A percentile compares a stretch with the other conserved stretches of the same genome.
These are phyloP conservation scores for Hippocampus abdominalis DNA, from an alignment of 2,113 vertebrate genomes.

Conservation along the genomic window DNA sequence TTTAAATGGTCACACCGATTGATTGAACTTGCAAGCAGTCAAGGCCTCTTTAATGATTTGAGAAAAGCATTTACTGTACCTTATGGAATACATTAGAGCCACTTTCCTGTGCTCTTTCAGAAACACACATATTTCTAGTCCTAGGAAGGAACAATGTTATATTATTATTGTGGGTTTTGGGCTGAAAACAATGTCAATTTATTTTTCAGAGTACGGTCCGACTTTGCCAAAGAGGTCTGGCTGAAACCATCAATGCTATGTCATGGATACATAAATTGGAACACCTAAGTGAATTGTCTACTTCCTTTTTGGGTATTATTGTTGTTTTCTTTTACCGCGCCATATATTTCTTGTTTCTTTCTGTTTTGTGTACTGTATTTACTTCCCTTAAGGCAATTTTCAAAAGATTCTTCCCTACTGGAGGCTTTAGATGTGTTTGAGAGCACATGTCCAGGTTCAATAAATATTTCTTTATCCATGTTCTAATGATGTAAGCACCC, in stretches of 20 bases:
- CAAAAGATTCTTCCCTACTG: conserved; percentile 27
- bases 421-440: conserved; percentile 44
- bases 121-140: background rate
- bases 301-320: background rate
- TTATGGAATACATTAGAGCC: background rate
- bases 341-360: conserved; percentile 2
- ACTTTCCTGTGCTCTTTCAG: background rate
- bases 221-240: background rate
- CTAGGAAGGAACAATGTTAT: background rate
- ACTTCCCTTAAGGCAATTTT: conserved; percentile 22
- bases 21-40: background rate
- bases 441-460: conserved; percentile 51
- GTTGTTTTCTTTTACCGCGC: background rate
- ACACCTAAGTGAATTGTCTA: background rate
- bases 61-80: background rate
- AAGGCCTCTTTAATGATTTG: background rate
- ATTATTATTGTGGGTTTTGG: background rate
- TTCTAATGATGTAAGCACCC: conserved; percentile 48
- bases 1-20: background rate
- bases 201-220: too few relatives aligned
- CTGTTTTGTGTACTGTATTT: conserved; percentile 10
- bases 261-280: background rate
- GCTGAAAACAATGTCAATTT: background rate
- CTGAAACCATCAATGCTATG: background rate
- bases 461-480: conserved; percentile 54